Evolutionary conservation across 2,113 vertebrate genomes (phyloP), one percentile per base, ranked within the genome.

Genomic region (Pachypanchax playfairii): DNA sequence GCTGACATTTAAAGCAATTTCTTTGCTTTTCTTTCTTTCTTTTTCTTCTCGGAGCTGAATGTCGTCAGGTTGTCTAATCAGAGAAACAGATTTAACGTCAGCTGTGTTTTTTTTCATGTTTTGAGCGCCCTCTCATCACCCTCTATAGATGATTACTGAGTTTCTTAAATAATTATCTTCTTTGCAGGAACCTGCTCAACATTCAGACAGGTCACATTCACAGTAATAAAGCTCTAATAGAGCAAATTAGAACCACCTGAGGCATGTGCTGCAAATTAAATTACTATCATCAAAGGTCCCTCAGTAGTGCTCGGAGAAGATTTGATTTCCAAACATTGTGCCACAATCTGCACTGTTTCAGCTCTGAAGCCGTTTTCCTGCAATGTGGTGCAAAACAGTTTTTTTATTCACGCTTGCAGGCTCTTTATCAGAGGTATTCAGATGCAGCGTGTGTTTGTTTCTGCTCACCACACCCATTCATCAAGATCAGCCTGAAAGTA

Each of bases 141-240:
- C 17, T 22, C 36, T 20, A 12, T 1, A 5, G 60, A 60, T 53
- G 67, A 76, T 62, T 48, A 54, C 41, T 15, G 50, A 18, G 21
- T 54, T 41, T 63, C 52, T 36, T 70, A 50, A 60, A 62, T 6
- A 43, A 77, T 75, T 51, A 67, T 66, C 55, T 59, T 71, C 66
- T 44, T 51, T 29, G 57, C 20, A 26, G 50, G 28, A 64, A 65
- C 47, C 55, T 77, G 51, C 68, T 82, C 61, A 75, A 64, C 62
- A 75, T 81, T 77, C 67, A 77, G 22, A 26, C 50, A 73, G 52
- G 68, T 70, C 65, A 70, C 62, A 63, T 44, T 65, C 51, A 65
- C 36, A 54, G 41, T 33, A 51, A 39, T 12, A 22, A 6, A 22
- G 28, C 54, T 25, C 52, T 42, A 60, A 74, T 43, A 3, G 47